Evolutionary conservation across 1,140 invertebrate species (phyloP).

Genomic region (Babylonia areolata): DNA sequence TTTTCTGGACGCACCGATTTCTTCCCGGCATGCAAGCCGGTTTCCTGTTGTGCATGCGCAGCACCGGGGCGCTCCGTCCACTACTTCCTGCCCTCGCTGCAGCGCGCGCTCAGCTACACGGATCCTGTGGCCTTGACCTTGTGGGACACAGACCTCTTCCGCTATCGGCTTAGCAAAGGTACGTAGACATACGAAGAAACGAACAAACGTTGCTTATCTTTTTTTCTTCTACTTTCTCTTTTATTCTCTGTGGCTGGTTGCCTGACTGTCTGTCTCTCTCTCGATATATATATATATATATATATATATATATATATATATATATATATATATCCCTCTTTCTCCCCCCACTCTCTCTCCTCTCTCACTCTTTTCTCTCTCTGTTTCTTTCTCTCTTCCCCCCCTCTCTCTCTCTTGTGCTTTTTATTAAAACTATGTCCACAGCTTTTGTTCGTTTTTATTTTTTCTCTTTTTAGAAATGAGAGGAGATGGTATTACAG

Average conservation of each 20-base stretch:
- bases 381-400: neutral
- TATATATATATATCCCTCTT: neutral
- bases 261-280: no score
- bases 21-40: conserved; percentile 8
- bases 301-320: no score
- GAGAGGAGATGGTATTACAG: no score
- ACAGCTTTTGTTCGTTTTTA: neutral
- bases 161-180: conserved; percentile 27
- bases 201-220: no score
- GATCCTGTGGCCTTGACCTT: neutral
- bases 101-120: neutral
- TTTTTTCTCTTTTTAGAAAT: no score
- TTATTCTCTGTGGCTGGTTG: no score
- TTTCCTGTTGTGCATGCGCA: neutral
- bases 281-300: no score
- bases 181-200: neutral
- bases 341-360: neutral
- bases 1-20: conserved; percentile 20
- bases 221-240: no score
- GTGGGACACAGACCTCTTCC: conserved; percentile 15
- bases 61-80: neutral
- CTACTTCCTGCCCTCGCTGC: conserved; percentile 5
- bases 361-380: neutral
- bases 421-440: neutral
- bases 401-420: neutral